Percentiles rank a stretch among this genome's conserved stretches.
Conservation (phyloP, 2,797 vertebrate genomes). For the Xiphorhynchus erythropygius region DNA sequence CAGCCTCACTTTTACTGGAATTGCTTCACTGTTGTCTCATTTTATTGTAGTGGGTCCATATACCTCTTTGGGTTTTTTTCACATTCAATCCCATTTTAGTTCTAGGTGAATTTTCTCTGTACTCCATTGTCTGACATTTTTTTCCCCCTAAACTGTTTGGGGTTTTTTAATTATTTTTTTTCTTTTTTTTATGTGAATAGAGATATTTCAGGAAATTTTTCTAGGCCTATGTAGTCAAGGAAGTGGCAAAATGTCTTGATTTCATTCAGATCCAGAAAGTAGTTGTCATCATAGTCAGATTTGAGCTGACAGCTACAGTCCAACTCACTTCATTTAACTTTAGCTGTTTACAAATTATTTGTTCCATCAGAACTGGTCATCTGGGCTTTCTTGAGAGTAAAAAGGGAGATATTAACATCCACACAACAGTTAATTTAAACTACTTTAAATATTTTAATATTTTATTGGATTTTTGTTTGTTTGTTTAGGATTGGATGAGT, state of each 20-base stretch:
- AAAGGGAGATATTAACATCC: not conserved
- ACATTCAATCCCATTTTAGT: not conserved
- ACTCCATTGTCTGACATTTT: not conserved
- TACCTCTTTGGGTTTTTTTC: rapidly evolving
- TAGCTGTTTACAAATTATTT: not conserved
- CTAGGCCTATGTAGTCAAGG: not conserved
- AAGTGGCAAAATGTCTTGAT: not conserved
- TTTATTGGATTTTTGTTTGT: not conserved
- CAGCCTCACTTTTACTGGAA: not conserved
- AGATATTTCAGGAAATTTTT: not conserved
- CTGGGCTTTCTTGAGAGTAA: not conserved
- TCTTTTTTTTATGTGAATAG: not conserved
- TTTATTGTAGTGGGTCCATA: not conserved
- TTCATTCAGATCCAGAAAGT: not conserved
- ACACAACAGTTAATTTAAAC: not conserved
- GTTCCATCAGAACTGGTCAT: not conserved
- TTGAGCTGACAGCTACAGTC: not conserved
- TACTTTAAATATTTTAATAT: not conserved
- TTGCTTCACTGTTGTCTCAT: not conserved
- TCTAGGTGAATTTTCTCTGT: not conserved
- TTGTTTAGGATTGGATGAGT: not conserved
- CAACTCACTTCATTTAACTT: not conserved
- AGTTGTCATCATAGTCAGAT: not conserved
- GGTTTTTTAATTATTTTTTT: not conserved
- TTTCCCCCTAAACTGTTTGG: not conserved